Conservation (phyloP, 2,888 invertebrate genomes). For the Ophraella communa region DNA sequence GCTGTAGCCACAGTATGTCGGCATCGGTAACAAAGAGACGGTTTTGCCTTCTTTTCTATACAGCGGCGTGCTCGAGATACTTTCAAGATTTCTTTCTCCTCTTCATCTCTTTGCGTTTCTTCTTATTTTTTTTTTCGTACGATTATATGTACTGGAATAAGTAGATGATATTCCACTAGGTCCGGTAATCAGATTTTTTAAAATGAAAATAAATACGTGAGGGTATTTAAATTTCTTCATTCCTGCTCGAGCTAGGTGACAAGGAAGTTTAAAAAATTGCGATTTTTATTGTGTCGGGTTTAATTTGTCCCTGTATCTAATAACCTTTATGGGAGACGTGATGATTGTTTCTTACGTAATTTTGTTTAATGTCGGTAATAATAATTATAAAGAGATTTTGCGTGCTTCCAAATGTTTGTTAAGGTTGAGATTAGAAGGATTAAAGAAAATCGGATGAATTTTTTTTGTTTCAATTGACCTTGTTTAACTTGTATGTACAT, state of each 20-base stretch:
- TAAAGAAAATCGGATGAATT: neutral
- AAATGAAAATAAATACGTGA: neutral
- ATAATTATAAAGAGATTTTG: conserved; percentile 23
- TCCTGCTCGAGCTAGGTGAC: neutral
- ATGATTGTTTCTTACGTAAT: conserved; percentile 18
- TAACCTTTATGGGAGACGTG: too few species aligned
- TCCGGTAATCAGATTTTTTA: neutral
- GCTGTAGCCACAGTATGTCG: conserved; percentile 48
- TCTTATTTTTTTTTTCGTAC: too few species aligned
- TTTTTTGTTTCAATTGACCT: neutral
- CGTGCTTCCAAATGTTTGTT: conserved; percentile 23
- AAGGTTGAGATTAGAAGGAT: neutral
- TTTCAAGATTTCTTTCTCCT: conserved; percentile 6
- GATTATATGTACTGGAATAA: too few species aligned
- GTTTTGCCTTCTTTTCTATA: conserved; percentile 28
- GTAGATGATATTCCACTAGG: neutral
- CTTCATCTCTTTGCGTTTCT: too few species aligned
- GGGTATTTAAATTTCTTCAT: neutral
- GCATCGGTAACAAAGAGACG: conserved; percentile 45
- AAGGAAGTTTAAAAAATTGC: too few species aligned
- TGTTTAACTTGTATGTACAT: neutral
- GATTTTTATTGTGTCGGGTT: too few species aligned
- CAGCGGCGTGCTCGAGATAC: conserved; percentile 27
- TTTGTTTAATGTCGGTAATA: conserved; percentile 30
- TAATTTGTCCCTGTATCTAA: too few species aligned